Evolutionary conservation across 1,140 invertebrate genomes (phyloP), one percentile per base, ranked within the genome.

Genomic region (Bombus superbus): DNA sequence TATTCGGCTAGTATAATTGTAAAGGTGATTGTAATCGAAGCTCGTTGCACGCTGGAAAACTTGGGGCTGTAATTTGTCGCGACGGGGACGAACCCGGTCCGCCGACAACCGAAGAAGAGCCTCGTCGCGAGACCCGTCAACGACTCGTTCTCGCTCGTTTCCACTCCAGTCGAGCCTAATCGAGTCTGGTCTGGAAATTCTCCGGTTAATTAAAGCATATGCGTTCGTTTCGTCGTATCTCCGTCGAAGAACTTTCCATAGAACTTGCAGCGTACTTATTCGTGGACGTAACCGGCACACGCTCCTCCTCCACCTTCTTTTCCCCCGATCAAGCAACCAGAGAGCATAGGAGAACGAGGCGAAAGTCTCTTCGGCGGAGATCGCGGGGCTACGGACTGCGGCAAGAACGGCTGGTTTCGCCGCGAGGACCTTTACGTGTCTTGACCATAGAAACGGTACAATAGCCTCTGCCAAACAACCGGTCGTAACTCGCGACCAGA

Each of bases 401-500:
- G 18, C 69, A 35, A 68, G 44, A 71, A 53, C 38, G 79, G 18
- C 74, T 85, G 86, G 47, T 78, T 69, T 74, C 64, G 53, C 83
- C 35, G 69, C 75, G 74, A 53, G 42, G 69, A 85, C 47, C 83
- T 88, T 89, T 89, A 89, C 88, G 88, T 89, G 88, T 89, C 87
- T 89, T 89, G 88, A 89, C 88, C 88, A 74, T 89, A 86, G 87
- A 86, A 86, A 38, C 69, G 84, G 75, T 83, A 89, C 87, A 89
- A 89, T 89, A 80, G 79, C 71, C 75, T 72, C 75, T 78, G 87
- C 88, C 87, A 89, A 89, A 89, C 88, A 89, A 86, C 88, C 84
- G 84, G 62, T 89, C 88, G 88, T 89, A 89, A 89, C 88, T 89
- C 84, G 88, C 76, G 80, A 86, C 87, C 83, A 89, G 88, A 89